Evolutionary conservation across 2,888 invertebrate genomes (phyloP), one percentile per base, ranked within the genome.

Genomic region (Suillia variegata): DNA sequence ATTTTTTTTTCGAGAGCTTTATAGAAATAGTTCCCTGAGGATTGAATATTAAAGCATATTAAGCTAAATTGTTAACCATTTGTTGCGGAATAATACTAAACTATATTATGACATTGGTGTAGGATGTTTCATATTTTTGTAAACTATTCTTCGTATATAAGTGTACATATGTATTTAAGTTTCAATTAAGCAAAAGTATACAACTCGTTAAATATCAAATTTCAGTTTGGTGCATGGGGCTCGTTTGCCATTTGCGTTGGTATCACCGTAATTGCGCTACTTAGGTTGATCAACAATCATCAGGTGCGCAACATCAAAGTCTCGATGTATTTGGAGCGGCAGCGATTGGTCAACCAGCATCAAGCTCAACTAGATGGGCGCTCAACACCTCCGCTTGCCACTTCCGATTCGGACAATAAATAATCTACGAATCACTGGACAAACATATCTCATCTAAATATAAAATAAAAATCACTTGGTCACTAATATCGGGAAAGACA

Each of bases 261-360:
- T 0, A 85, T 96, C 49, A 88, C 91, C 0, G 93, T 95, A 51
- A 92, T 93, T 80, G 90, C 96, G 0, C 84, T 93, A 45, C 83
- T 96, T 54, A 96, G 96, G 83, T 84, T 96, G 60, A 90, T 94
- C 68, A 88, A 92, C 62, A 95, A 95, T 82, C 96, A 97, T 83
- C 94, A 95, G 82, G 86, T 94, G 71, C 93, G 96, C 81, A 94
- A 96, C 81, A 93, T 97, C 80, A 89, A 92, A 78, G 93, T 93
- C 18, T 95, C 95, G 58, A 96, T 97, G 94, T 94, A 91, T 79
- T 85, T 93, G 70, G 96, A 96, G 84, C 85, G 96, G 12, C 93
- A 94, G 80, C 86, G 92, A 60, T 86, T 96, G 51, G 91, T 94
- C 61, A 90, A 92, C 82, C 78, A 82, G 59, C 70, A 67, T 56